A percentile compares a stretch with the other conserved stretches of the same genome.
Conservation (phyloP, 2,113 vertebrate genomes). For the Laticauda laticaudata region DNA sequence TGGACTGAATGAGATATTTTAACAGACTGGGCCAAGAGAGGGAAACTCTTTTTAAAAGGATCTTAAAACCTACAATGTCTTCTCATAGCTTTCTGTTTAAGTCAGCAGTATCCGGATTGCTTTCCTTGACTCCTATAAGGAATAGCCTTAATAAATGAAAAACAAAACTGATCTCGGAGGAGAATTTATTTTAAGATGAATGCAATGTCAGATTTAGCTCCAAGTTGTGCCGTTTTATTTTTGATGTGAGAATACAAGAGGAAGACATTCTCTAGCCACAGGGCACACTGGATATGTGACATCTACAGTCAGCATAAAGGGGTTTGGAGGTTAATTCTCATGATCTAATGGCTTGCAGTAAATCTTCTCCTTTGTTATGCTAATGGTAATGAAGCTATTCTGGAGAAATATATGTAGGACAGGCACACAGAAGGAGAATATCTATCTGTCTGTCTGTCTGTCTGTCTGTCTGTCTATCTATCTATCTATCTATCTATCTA, state of each 20-base stretch:
- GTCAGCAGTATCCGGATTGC: not conserved
- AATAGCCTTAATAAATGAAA: not conserved
- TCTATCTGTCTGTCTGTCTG: too few species aligned
- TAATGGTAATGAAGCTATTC: not conserved
- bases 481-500: too few species aligned
- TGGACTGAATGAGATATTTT: not conserved
- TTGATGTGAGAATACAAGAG: not conserved
- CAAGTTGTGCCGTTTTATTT: not conserved
- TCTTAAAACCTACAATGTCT: not conserved
- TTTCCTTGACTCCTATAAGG: not conserved
- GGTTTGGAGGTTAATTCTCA: not conserved
- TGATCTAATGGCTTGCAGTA: not conserved
- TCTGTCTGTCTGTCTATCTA: too few species aligned
- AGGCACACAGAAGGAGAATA: not conserved
- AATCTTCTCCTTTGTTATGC: not conserved
- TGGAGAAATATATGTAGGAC: not conserved
- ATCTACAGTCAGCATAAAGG: not conserved
- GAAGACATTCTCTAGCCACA: not conserved
- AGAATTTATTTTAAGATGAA: not conserved
- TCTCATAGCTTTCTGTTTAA: not conserved
- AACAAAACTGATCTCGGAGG: not conserved
- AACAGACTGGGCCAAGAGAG: not conserved
- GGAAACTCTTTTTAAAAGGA: not conserved
- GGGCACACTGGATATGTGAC: not conserved
- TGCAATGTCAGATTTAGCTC: not conserved